Evolutionary conservation across 2,797 vertebrate genomes (phyloP).

Genomic region (Gobio occitaniae): DNA sequence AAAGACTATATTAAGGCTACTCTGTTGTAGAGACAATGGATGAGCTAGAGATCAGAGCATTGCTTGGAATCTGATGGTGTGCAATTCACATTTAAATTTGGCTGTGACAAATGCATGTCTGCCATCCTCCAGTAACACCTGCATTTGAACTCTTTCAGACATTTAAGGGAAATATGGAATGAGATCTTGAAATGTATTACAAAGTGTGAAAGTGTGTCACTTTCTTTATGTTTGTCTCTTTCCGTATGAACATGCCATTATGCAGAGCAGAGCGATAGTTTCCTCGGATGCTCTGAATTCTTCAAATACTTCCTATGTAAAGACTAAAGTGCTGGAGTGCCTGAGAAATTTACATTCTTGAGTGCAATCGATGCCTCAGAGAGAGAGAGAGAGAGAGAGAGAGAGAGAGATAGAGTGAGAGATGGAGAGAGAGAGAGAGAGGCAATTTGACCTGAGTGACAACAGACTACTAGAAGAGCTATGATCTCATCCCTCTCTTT

Average conservation of each 20-base stretch:
- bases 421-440: conserved; percentile 38
- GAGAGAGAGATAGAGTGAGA: conserved; percentile 38
- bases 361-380: conserved; percentile 67
- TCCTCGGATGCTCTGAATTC: conserved; percentile 62
- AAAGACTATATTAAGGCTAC: not conserved
- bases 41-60: not conserved
- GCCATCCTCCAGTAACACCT: not conserved
- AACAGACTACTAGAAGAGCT: conserved; percentile 84
- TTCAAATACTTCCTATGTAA: conserved; percentile 70
- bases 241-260: conserved; percentile 23
- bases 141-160: conserved; percentile 1
- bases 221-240: conserved; percentile 63
- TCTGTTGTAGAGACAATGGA: not conserved
- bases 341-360: conserved; percentile 60
- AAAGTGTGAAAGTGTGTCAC: conserved; percentile 30
- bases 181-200: conserved; percentile 14
- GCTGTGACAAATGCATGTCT: not conserved
- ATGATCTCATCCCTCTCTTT: conserved; percentile 82
- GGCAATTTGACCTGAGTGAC: conserved; percentile 84
- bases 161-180: conserved; percentile 7
- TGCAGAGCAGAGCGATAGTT: conserved; percentile 39
- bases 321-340: conserved; percentile 69
- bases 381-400: conserved; percentile 48
- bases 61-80: not conserved
- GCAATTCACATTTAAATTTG: not conserved